phyloP scores from a whole-genome alignment of 1,140 invertebrate genomes.

The Cherax destructor region DNA sequence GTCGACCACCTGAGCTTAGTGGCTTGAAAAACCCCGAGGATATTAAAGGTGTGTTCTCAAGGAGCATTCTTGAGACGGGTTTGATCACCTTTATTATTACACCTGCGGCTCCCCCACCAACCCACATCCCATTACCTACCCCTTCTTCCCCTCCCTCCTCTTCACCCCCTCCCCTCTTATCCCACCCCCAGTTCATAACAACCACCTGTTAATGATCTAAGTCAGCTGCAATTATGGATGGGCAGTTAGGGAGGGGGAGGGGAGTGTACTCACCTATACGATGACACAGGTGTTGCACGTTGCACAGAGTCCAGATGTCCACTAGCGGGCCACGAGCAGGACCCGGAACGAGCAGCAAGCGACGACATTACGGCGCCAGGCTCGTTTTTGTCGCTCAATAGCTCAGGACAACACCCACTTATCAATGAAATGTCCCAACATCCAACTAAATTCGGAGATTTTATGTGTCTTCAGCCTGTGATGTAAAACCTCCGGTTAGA shows the following conservation, averaged over 20 bases:
- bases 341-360: constrained; percentile 45
- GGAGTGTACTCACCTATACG: constrained; percentile 26
- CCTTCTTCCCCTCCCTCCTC: neutral
- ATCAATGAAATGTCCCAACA: constrained; percentile 69
- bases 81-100: no score
- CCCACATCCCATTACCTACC: no score
- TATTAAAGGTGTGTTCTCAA: no score
- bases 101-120: no score
- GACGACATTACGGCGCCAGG: constrained; percentile 30
- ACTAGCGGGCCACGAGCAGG: constrained; percentile 45
- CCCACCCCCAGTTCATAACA: neutral
- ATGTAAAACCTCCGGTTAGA: constrained; percentile 65
- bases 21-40: no score
- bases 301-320: constrained; percentile 60
- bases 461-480: constrained; percentile 70
- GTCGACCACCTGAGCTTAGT: no score
- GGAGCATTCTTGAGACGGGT: no score
- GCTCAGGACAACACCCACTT: constrained; percentile 68
- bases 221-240: neutral
- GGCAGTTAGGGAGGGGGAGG: neutral
- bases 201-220: neutral
- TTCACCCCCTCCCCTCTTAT: neutral
- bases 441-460: constrained; percentile 69
- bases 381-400: constrained; percentile 59
- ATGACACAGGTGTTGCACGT: constrained; percentile 63